Evolutionary conservation across 2,888 invertebrate species (phyloP), one percentile per base, ranked within the genome.

Genomic region (Sylvicola fuscatus): DNA sequence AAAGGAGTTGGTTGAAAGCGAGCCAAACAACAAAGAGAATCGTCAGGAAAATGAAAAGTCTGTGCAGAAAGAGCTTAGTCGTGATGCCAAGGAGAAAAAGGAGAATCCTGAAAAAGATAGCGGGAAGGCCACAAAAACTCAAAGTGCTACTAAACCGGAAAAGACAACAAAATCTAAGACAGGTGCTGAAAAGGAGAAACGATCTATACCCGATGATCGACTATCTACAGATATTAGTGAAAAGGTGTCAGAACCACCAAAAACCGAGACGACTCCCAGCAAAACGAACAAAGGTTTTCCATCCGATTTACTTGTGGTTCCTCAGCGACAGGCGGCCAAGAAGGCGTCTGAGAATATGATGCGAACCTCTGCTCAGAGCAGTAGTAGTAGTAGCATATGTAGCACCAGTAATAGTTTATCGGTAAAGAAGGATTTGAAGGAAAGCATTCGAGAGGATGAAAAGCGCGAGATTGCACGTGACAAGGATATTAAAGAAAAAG

Each of bases 301-400:
- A n/a, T 73, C 81, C 2, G 81, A 84, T 57, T 63, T 86, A 35
- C 40, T 57, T 29, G 84, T 87, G 43, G 87, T 87, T 30, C 87
- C 87, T 2, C 87, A 87, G 52, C 64, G 87, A 36, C 82, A 86
- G 58, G 87, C 87, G 17, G 87, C 87, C 16, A 87, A 86, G 53
- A 87, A 86, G 51, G 87, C 87, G 1, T 80, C 82, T 2, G 86
- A 87, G 56, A 86, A 81, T 49, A 75, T 87, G 70, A 70, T 81
- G 65, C 75, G 70, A 40, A 72, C 70, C 14, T 75, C 70, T 33
- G 74, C 68, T 44, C 60, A 58, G 21, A 21, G 16, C 48, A 50
- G 35, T 21, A 21, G 21, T 21, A 4, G 56, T 61, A 21, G 29
- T 48, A 14, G 16, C 37, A 35, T 38, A 8, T 13, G 37, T 32